Percentiles rank a stretch among this genome's conserved stretches.
Evolutionary conservation across 2,113 vertebrate genomes (phyloP).

Genomic region (Ctenodactylus gundi): DNA sequence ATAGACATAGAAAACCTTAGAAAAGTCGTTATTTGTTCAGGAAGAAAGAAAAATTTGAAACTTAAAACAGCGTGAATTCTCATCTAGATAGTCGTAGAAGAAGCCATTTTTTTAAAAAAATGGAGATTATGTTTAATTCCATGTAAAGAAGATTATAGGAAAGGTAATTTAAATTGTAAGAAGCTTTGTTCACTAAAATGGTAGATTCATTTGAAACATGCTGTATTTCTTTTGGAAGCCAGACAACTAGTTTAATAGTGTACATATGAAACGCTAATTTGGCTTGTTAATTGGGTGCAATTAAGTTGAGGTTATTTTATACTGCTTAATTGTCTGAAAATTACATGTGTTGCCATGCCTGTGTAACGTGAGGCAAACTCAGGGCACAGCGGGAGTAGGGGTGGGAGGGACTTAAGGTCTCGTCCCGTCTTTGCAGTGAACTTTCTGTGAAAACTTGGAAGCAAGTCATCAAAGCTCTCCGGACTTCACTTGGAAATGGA

Average conservation of each 20-base stretch:
- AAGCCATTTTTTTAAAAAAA: constrained; percentile 66
- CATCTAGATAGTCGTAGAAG: constrained; percentile 46
- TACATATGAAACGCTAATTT: constrained; percentile 76
- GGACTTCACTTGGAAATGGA: constrained; percentile 65
- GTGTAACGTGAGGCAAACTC: constrained; percentile 26
- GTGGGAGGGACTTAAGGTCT: background rate
- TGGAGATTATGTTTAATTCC: constrained; percentile 62
- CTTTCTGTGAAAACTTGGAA: constrained; percentile 66
- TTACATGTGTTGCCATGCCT: constrained; percentile 64
- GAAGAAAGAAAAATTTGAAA: constrained; percentile 15
- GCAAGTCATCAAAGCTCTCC: constrained; percentile 11
- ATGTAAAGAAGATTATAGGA: constrained; percentile 64
- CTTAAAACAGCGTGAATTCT: background rate
- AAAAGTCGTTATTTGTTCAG: background rate
- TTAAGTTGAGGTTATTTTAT: constrained; percentile 78
- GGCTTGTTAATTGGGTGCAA: constrained; percentile 76
- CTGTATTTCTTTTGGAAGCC: constrained; percentile 75
- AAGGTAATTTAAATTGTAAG: constrained; percentile 76
- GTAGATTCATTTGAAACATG: constrained; percentile 69
- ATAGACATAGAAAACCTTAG: background rate
- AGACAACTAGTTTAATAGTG: constrained; percentile 73
- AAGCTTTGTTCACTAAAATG: constrained; percentile 72
- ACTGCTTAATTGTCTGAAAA: constrained; percentile 77
- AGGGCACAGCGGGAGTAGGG: background rate
- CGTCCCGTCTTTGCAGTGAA: constrained; percentile 38